These are phyloP conservation scores for Peromyscus eremicus DNA, from an alignment of 2,797 vertebrate species.

Conservation along the genomic window DNA sequence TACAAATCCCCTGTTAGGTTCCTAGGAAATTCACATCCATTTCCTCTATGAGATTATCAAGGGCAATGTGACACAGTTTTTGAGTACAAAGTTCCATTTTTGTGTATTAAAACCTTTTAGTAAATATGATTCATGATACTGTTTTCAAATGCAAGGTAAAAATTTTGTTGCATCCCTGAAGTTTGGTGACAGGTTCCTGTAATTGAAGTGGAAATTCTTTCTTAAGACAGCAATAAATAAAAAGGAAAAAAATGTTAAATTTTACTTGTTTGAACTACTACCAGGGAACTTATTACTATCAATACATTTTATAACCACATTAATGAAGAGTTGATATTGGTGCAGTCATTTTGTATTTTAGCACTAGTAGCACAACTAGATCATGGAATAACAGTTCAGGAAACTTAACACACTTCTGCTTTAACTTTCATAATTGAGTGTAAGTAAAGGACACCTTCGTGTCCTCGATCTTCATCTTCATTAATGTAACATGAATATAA, in stretches of 20 bases:
- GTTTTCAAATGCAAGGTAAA: constrained; percentile 85
- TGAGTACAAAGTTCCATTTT: constrained; percentile 84
- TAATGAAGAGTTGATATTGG: constrained; percentile 79
- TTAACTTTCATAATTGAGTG: constrained; percentile 86
- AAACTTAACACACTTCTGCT: constrained; percentile 90
- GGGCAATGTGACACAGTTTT: constrained; percentile 81
- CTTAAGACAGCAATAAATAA: constrained; percentile 87
- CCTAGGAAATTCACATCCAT: constrained; percentile 77
- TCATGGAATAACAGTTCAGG: constrained; percentile 90
- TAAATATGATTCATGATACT: constrained; percentile 87
- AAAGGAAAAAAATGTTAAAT: constrained; percentile 83
- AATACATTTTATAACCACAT: constrained; percentile 81
- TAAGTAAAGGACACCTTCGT: constrained; percentile 78
- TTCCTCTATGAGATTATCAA: constrained; percentile 82
- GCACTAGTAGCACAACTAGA: constrained; percentile 92
- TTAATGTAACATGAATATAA: constrained; percentile 80
- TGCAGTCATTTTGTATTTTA: constrained; percentile 93
- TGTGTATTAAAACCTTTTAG: constrained; percentile 87
- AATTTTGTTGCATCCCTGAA: constrained; percentile 81
- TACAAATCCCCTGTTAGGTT: constrained; percentile 74
- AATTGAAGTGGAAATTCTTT: constrained; percentile 84
- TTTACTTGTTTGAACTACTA: constrained; percentile 85
- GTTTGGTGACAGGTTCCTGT: constrained; percentile 81
- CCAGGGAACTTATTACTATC: constrained; percentile 84
- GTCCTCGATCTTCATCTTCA: constrained; percentile 79